Percentiles rank a stretch among this genome's conserved stretches.
phyloP scores from a whole-genome alignment of 1,140 invertebrate genomes.

The Anoplolepis gracilipes region DNA sequence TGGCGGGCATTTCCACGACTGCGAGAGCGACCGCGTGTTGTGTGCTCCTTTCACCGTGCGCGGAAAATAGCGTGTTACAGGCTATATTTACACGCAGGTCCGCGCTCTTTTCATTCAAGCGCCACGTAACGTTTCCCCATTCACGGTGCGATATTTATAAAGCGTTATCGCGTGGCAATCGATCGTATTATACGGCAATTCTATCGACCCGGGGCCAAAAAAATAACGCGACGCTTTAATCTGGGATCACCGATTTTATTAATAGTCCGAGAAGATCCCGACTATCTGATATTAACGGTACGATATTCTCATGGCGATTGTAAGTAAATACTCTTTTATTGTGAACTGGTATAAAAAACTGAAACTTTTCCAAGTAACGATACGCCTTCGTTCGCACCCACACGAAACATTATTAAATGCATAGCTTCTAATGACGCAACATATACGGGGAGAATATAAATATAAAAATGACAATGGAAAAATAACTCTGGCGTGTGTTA shows the following conservation, averaged over 20 bases:
- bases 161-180: neutral
- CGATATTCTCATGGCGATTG: neutral
- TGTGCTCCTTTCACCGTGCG: constrained; percentile 51
- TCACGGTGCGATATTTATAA: constrained; percentile 41
- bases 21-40: neutral
- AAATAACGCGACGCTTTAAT: neutral
- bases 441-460: neutral
- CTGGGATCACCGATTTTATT: neutral
- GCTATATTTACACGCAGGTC: constrained; percentile 46
- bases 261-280: neutral
- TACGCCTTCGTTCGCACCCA: neutral
- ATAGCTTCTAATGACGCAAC: neutral
- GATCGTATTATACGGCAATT: neutral
- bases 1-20: constrained; percentile 29
- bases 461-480: neutral
- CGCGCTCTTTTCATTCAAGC: constrained; percentile 50
- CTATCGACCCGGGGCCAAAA: neutral
- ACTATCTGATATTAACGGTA: neutral
- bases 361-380: neutral
- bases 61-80: constrained; percentile 27
- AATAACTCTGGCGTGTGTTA: neutral
- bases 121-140: constrained; percentile 26
- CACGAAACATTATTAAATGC: neutral
- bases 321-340: constrained; percentile 14
- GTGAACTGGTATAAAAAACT: neutral